Conservation (phyloP, 1,140 invertebrate genomes). For the Drosophila takahashii region DNA sequence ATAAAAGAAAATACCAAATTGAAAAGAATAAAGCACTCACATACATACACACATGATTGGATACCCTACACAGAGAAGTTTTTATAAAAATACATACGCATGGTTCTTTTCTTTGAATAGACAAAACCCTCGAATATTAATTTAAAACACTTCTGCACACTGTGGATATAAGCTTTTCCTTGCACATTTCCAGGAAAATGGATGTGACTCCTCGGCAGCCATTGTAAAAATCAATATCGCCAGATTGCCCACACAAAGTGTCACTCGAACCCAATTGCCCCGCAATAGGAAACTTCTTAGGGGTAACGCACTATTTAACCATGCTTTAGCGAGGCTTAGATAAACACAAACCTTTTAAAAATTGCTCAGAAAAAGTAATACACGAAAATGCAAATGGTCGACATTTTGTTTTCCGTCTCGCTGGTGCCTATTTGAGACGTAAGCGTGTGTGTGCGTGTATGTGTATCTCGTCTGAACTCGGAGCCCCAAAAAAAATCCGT, state of each 20-base stretch:
- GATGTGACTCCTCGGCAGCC: conserved; percentile 41
- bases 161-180: conserved; percentile 11
- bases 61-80: conserved; percentile 27
- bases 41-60: conserved; percentile 9
- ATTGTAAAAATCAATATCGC: conserved; percentile 78
- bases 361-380: conserved; percentile 48
- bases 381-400: conserved; percentile 70
- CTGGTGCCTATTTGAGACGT: conserved; percentile 64
- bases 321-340: conserved; percentile 6
- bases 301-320: neutral
- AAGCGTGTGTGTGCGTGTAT: conserved; percentile 41
- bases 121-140: neutral
- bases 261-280: conserved; percentile 8
- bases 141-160: neutral
- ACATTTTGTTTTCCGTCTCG: conserved; percentile 83
- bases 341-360: conserved; percentile 17
- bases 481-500: conserved; percentile 47
- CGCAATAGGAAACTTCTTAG: neutral
- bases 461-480: conserved; percentile 59
- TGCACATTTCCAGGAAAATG: conserved; percentile 13
- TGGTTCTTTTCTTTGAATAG: neutral
- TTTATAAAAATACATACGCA: neutral
- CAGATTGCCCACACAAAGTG: conserved; percentile 38
- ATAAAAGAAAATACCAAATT: conserved; percentile 37
- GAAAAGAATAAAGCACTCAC: conserved; percentile 52